These are phyloP conservation scores for Petrophora chlorosata DNA, from an alignment of 2,888 invertebrate species.

Conservation along the genomic window DNA sequence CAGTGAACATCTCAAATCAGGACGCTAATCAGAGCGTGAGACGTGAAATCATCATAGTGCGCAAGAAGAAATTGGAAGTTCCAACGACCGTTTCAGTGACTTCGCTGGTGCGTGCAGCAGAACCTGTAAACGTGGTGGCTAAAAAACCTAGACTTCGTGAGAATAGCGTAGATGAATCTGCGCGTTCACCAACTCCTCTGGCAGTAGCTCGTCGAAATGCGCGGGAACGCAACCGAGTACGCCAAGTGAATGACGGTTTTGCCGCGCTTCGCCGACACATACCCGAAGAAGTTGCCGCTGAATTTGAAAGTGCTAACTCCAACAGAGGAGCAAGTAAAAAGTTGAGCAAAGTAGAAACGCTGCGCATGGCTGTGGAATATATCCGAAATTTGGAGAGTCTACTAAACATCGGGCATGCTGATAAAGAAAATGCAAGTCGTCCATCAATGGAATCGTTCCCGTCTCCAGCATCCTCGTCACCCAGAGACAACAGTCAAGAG, in stretches of 20 bases:
- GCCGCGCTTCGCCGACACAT: constrained; percentile 94
- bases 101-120: constrained; percentile 69
- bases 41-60: constrained; percentile 81
- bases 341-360: constrained; percentile 93
- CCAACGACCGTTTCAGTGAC: constrained; percentile 71
- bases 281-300: constrained; percentile 90
- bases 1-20: constrained; percentile 80
- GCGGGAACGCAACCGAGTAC: constrained; percentile 95
- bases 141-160: constrained; percentile 68
- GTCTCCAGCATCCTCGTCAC: constrained; percentile 79
- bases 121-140: constrained; percentile 55
- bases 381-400: constrained; percentile 91
- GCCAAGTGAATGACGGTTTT: constrained; percentile 96
- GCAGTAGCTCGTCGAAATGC: constrained; percentile 95
- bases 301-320: constrained; percentile 86
- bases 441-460: constrained; percentile 78
- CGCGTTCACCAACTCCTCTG: constrained; percentile 87
- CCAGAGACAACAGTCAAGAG: constrained; percentile 79
- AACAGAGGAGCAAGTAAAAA: constrained; percentile 89
- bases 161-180: constrained; percentile 73
- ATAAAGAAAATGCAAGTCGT: constrained; percentile 73
- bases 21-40: constrained; percentile 61
- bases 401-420: constrained; percentile 86
- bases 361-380: constrained; percentile 95
- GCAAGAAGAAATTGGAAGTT: constrained; percentile 77